These are phyloP conservation scores for Tretioscincus oriximinensis DNA, from an alignment of 2,113 vertebrate genomes.

Conservation along the genomic window DNA sequence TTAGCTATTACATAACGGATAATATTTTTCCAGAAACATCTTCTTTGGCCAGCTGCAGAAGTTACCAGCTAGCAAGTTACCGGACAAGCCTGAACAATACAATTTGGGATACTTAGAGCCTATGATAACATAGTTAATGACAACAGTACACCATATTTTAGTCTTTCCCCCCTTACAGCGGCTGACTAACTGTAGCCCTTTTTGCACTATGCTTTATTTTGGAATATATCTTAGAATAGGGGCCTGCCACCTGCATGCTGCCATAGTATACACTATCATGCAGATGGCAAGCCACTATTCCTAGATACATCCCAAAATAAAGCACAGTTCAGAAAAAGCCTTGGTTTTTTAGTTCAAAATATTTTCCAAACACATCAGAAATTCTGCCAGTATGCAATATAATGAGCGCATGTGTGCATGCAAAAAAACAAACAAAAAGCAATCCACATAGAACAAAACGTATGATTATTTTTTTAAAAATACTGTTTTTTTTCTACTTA, in stretches of 20 bases:
- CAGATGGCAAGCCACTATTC: no score
- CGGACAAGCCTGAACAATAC: background rate
- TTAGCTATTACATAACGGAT: conserved; percentile 43
- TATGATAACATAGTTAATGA: background rate
- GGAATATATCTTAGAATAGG: no score
- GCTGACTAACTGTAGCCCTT: no score
- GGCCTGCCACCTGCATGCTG: no score
- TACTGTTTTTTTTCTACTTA: conserved; percentile 32
- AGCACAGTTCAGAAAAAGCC: no score
- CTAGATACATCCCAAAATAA: no score
- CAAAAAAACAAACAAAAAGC: background rate
- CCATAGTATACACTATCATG: no score
- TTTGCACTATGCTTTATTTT: no score
- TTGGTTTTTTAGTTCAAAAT: conserved; percentile 35
- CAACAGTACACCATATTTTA: conserved; percentile 2
- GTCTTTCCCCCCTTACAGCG: background rate
- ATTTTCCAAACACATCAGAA: background rate
- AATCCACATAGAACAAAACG: conserved; percentile 22
- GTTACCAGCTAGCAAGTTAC: conserved; percentile 5
- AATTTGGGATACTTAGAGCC: background rate
- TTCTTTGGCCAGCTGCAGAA: conserved; percentile 21
- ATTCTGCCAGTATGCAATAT: background rate
- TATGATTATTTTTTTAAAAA: conserved; percentile 46
- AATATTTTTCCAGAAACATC: conserved; percentile 28
- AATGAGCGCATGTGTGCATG: background rate